phyloP scores from a whole-genome alignment of 2,888 invertebrate genomes.

The Pandemis cinnamomeana region DNA sequence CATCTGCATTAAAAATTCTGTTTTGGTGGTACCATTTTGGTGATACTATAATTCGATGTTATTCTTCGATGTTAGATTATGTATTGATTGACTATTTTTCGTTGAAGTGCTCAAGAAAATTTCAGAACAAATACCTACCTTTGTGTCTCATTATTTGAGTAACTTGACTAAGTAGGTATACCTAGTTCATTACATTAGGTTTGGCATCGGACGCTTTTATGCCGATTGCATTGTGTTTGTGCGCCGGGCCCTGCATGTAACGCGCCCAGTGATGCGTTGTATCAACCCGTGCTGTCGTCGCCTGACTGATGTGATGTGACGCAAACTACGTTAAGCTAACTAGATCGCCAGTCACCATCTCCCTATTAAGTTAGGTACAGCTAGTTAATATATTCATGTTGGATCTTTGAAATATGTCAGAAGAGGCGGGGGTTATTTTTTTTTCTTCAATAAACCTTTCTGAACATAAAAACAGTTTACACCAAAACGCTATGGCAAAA shows the following conservation, averaged over 20 bases:
- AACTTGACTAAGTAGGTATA: not conserved
- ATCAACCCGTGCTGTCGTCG: constrained; percentile 14
- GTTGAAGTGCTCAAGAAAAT: no score
- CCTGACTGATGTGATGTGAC: not conserved
- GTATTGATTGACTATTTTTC: no score
- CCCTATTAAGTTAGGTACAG: not conserved
- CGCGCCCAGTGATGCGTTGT: constrained; percentile 15
- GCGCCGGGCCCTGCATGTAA: constrained; percentile 3
- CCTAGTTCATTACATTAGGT: constrained; percentile 15
- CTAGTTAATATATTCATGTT: not conserved
- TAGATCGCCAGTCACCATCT: not conserved
- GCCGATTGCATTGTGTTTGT: constrained; percentile 22
- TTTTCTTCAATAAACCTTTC: no score
- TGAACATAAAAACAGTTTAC: no score
- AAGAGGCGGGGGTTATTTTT: no score
- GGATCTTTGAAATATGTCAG: not conserved
- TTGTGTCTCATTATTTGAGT: not conserved
- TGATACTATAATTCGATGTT: no score
- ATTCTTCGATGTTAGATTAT: no score
- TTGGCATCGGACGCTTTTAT: constrained; percentile 24
- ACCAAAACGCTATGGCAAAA: no score
- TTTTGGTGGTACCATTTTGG: no score
- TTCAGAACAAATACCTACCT: not conserved
- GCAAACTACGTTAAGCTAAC: not conserved
- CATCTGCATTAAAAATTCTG: not conserved